Conservation (phyloP, 2,797 vertebrate genomes). For the Paguma larvata region DNA sequence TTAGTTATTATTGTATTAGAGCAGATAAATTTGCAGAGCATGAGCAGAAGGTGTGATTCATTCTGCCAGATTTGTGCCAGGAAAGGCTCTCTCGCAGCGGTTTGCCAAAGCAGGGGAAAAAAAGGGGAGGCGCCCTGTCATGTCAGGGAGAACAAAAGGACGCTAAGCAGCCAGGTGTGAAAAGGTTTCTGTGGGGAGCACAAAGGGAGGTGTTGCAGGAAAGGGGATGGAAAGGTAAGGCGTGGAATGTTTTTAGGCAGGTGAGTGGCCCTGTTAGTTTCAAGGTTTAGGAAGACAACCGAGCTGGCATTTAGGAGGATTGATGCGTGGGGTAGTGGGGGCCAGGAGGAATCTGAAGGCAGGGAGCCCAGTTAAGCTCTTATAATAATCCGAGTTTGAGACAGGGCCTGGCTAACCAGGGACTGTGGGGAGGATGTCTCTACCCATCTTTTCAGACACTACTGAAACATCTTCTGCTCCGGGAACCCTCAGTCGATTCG, state of each 20-base stretch:
- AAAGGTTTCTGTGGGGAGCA: background rate
- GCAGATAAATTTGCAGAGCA: background rate
- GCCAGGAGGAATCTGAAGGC: background rate
- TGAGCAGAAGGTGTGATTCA: background rate
- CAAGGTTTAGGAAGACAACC: background rate
- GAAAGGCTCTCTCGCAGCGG: background rate
- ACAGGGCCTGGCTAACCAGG: background rate
- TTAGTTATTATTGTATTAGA: conserved; percentile 42
- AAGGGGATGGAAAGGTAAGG: background rate
- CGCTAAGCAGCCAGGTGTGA: background rate
- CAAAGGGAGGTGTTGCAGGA: background rate
- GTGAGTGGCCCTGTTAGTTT: background rate
- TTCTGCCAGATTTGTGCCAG: background rate
- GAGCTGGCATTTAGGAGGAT: background rate
- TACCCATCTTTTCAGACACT: background rate
- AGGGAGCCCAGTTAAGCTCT: background rate
- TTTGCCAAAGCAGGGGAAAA: background rate
- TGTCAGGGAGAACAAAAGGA: background rate
- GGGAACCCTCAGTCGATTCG: background rate
- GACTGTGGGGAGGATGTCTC: background rate
- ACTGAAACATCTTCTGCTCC: background rate
- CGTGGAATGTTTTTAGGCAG: background rate
- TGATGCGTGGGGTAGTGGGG: background rate
- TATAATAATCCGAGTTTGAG: background rate
- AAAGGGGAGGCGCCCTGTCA: background rate